Percentiles rank a stretch among this genome's conserved stretches.
Evolutionary conservation across 2,888 invertebrate genomes (phyloP).

Genomic region (Cryptus viduatorius): DNA sequence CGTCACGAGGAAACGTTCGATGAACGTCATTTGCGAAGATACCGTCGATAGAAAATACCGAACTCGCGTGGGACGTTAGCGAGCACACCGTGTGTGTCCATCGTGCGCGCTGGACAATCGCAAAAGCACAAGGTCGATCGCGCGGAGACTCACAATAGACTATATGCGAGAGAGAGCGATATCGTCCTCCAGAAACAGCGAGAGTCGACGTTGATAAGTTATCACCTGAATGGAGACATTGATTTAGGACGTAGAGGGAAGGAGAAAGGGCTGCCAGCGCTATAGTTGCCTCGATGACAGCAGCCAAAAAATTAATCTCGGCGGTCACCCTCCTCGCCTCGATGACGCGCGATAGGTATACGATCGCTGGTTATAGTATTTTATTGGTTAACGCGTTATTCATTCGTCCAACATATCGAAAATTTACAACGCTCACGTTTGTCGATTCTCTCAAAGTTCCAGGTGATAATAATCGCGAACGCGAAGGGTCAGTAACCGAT

Average conservation of each 20-base stretch:
- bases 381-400: background rate
- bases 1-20: conserved; percentile 17
- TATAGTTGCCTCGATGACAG: conserved; percentile 41
- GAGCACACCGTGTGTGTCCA: conserved; percentile 10
- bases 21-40: conserved; percentile 23
- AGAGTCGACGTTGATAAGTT: conserved; percentile 66
- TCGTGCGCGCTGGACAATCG: conserved; percentile 54
- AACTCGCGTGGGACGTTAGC: conserved; percentile 7
- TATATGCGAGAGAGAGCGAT: background rate
- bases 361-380: background rate
- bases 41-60: background rate
- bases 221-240: conserved; percentile 72
- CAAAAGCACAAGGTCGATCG: conserved; percentile 65
- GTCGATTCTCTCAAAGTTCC: conserved; percentile 44
- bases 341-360: conserved; percentile 8
- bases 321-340: no score
- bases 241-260: conserved; percentile 65
- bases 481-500: conserved; percentile 66
- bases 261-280: background rate
- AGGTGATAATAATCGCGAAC: conserved; percentile 60
- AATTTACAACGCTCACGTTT: conserved; percentile 24
- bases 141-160: background rate
- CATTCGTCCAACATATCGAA: background rate
- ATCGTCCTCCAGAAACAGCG: conserved; percentile 30
- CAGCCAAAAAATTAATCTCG: conserved; percentile 61